These are phyloP conservation scores for Oxycera nigricornis DNA, from an alignment of 2,888 invertebrate genomes.

Conservation along the genomic window DNA sequence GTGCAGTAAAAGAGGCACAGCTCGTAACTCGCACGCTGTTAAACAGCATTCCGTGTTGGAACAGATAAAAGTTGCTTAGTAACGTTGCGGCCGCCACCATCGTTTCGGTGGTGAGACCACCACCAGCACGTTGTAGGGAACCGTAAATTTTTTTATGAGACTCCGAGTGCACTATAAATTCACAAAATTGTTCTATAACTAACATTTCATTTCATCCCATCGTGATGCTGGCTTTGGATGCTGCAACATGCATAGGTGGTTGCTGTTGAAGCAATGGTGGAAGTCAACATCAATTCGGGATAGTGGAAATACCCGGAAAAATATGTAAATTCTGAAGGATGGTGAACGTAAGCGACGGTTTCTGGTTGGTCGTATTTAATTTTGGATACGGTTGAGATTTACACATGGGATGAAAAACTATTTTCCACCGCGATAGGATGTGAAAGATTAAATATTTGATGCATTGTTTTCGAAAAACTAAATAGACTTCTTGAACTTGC, in stretches of 20 bases:
- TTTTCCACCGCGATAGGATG: not conserved
- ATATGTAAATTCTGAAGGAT: not conserved
- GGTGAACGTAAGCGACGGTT: not conserved
- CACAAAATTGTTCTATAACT: slow-evolving; percentile 21
- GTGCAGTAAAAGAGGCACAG: not conserved
- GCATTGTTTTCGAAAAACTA: too few species aligned
- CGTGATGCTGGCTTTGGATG: not conserved
- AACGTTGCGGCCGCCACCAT: not conserved
- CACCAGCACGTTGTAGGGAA: slow-evolving; percentile 14
- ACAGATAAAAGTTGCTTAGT: slow-evolving; percentile 3
- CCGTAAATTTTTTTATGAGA: slow-evolving; percentile 9
- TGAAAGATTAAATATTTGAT: too few species aligned
- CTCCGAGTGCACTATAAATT: slow-evolving; percentile 18
- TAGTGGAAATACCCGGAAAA: not conserved
- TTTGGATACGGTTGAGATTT: not conserved
- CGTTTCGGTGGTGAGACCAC: not conserved
- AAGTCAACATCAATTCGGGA: not conserved
- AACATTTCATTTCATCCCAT: slow-evolving; percentile 15
- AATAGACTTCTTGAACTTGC: too few species aligned
- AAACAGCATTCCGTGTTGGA: not conserved
- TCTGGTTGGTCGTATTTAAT: not conserved
- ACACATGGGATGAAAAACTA: not conserved
- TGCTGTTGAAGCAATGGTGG: not conserved
- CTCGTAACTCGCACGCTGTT: not conserved
- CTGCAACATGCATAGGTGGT: not conserved